These are phyloP conservation scores for Laterallus jamaicensis DNA, from an alignment of 2,113 vertebrate genomes.

Conservation along the genomic window DNA sequence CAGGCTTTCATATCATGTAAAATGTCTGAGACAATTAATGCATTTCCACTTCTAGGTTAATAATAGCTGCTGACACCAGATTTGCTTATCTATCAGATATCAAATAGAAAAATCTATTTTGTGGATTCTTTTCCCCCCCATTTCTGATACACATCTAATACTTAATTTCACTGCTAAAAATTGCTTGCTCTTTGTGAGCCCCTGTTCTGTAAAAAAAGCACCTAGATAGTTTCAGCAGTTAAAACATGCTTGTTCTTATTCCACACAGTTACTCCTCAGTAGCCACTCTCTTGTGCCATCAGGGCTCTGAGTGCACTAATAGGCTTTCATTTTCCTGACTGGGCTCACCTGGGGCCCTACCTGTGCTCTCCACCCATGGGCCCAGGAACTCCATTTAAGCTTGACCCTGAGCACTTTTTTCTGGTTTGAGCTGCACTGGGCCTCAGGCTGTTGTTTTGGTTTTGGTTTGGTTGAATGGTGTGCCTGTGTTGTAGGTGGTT, in stretches of 20 bases:
- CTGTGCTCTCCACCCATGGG: not conserved
- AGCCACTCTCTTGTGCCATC: fast-evolving
- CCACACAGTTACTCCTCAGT: fast-evolving
- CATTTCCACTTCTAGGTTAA: not conserved
- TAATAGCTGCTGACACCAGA: not conserved
- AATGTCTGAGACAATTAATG: not conserved
- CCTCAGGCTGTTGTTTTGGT: fast-evolving
- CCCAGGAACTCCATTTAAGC: not conserved
- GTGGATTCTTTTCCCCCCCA: not conserved
- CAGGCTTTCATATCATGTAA: not conserved
- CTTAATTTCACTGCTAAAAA: not conserved
- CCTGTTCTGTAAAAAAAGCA: not conserved
- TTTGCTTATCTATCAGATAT: not conserved
- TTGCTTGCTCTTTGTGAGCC: not conserved
- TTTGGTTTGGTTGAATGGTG: fast-evolving
- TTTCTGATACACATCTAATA: not conserved
- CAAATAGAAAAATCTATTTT: not conserved
- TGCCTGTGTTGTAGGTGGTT: fast-evolving
- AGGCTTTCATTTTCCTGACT: not conserved
- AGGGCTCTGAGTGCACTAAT: not conserved
- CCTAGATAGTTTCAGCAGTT: not conserved
- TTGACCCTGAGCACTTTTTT: fast-evolving
- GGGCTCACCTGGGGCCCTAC: not conserved
- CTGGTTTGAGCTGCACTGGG: fast-evolving
- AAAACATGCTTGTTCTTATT: not conserved